Percentiles rank a stretch among this genome's conserved stretches.
Conservation (phyloP, 2,888 invertebrate genomes). For the Microplitis deprimator region DNA sequence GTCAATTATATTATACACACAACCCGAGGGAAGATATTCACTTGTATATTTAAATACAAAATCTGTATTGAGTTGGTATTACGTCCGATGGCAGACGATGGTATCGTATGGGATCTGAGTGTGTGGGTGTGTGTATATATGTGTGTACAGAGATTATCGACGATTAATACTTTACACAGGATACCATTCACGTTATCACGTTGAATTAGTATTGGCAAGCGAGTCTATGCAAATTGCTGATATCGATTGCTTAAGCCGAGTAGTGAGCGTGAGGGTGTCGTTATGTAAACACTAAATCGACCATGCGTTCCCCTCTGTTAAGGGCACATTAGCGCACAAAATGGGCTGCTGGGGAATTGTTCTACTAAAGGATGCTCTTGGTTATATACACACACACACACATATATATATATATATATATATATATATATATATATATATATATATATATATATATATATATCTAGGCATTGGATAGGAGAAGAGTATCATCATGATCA, state of each 20-base stretch:
- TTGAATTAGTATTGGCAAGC: slow-evolving; percentile 39
- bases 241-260: slow-evolving; percentile 41
- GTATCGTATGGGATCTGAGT: not conserved
- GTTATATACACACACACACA: no score
- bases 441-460: slow-evolving; percentile 11
- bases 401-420: not conserved
- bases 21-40: not conserved
- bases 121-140: not conserved
- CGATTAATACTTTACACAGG: slow-evolving; percentile 42
- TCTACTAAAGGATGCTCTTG: not conserved
- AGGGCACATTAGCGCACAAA: slow-evolving; percentile 36
- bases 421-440: not conserved
- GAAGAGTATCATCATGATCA: slow-evolving; percentile 16
- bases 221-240: slow-evolving; percentile 44
- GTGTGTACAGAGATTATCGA: slow-evolving; percentile 34
- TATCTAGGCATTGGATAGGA: not conserved
- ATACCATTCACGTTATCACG: slow-evolving; percentile 28
- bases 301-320: slow-evolving; percentile 37
- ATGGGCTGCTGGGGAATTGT: not conserved
- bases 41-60: not conserved
- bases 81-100: not conserved
- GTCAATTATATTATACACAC: not conserved
- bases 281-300: slow-evolving; percentile 46
- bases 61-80: not conserved
- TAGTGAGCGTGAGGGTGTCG: slow-evolving; percentile 29